phyloP scores from a whole-genome alignment of 2,888 invertebrate species.

The Hanleya hanleyi region DNA sequence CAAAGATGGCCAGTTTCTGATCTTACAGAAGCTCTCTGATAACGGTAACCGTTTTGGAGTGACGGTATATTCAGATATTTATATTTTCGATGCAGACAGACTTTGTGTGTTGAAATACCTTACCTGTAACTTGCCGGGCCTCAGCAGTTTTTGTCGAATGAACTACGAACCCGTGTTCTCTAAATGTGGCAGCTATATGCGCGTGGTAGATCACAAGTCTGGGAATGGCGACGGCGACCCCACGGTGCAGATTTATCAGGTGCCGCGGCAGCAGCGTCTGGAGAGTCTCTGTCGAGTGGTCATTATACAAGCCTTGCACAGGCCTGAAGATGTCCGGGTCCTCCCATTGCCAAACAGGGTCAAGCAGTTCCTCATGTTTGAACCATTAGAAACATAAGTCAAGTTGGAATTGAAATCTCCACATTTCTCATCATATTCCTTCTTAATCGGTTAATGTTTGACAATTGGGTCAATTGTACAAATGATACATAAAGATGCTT shows the following conservation, averaged over 20 bases:
- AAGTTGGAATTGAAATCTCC: no score
- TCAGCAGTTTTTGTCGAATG: slow-evolving; percentile 34
- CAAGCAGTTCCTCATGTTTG: slow-evolving; percentile 28
- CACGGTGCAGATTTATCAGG: slow-evolving; percentile 38
- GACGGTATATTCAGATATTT: slow-evolving; percentile 38
- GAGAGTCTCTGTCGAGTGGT: slow-evolving; percentile 40
- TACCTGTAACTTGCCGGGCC: slow-evolving; percentile 34
- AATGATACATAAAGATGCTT: no score
- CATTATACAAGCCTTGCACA: slow-evolving; percentile 31
- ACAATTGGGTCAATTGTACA: no score
- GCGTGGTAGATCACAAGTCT: slow-evolving; percentile 34
- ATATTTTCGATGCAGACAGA: slow-evolving; percentile 37
- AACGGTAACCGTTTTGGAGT: slow-evolving; percentile 40
- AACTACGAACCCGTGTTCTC: slow-evolving; percentile 45
- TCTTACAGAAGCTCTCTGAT: slow-evolving; percentile 43
- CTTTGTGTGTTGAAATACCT: slow-evolving; percentile 38
- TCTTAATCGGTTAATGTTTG: no score
- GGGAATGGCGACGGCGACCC: slow-evolving; percentile 12
- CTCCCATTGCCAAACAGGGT: slow-evolving; percentile 32
- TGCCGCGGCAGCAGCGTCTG: slow-evolving; percentile 35
- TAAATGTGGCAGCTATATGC: slow-evolving; percentile 41
- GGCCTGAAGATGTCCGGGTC: slow-evolving; percentile 12
- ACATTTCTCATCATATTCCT: no score
- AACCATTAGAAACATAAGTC: slow-evolving; percentile 12
- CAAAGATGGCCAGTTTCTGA: slow-evolving; percentile 34